Base-by-base conservation (phyloP, 2,113 vertebrate genomes). In the Cottus gobio region DNA sequence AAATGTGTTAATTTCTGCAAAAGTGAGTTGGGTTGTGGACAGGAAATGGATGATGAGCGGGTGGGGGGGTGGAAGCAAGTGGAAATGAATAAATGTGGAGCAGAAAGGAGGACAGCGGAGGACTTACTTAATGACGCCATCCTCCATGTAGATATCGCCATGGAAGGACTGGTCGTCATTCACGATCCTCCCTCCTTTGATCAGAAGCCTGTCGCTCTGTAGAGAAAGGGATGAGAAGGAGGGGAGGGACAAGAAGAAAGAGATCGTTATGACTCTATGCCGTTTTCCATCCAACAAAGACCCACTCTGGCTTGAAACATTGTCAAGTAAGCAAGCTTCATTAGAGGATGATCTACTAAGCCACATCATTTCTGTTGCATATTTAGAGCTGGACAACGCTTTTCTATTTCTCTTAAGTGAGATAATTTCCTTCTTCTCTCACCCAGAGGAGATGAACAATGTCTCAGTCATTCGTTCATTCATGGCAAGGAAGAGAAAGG, bases 101-200 rank as follows among this genome's bases (percentile, higher is more conserved):
- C 26, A 68, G 81, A 63, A 77, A 80, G 15, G 36, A 56, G 75
- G 61, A 26, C 60, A 30, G 30, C 1, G n/a, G 16, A 56, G 57
- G 54, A 95, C 97, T 86, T 96, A 99, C 98, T 99, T 99, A 89
- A 99, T 99, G 89, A 98, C 91, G 82, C 98, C 98, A 95, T 99
- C 98, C 82, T 99, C 98, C 96, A 99, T 96, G 94, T 99, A 99
- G 92, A 99, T 96, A 82, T 99, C 98, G 9, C 97, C 98, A 86
- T 96, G 96, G 89, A 98, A 98, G 24, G 98, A 99, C 87, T 99
- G 97, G 80, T 99, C 98, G 96, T 99, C 97, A 0, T 99, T 99
- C 89, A 99, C 98, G 42, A 99, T 97, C 89, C 98, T 95, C 69
- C 97, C 98, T 70, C 98, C 98, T 95, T 99, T 99, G 92, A 99